Evolutionary conservation across 2,888 invertebrate genomes (phyloP).

Genomic region (Himalopsyche japonica): DNA sequence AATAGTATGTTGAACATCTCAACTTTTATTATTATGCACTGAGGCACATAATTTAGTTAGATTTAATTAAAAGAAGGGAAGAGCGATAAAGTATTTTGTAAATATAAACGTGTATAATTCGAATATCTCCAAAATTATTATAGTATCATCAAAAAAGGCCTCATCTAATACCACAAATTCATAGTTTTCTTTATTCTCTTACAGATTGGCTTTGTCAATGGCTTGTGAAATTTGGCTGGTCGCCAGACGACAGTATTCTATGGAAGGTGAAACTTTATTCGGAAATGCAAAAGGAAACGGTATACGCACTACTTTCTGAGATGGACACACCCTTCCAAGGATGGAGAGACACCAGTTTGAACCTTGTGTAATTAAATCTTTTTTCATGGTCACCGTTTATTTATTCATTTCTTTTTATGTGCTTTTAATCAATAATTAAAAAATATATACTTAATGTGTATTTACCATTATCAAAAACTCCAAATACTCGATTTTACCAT

Average conservation of each 20-base stretch:
- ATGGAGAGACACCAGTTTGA: slow-evolving; percentile 62
- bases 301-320: slow-evolving; percentile 57
- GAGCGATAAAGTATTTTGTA: no score
- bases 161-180: no score
- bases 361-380: slow-evolving; percentile 52
- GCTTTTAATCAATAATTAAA: not conserved
- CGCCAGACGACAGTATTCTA: slow-evolving; percentile 64
- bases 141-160: no score
- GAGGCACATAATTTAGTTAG: no score
- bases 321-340: slow-evolving; percentile 62
- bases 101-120: no score
- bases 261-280: slow-evolving; percentile 65
- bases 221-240: slow-evolving; percentile 71
- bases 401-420: not conserved
- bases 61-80: no score
- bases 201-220: slow-evolving; percentile 60
- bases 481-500: not conserved
- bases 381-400: not conserved
- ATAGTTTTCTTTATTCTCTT: slow-evolving; percentile 5
- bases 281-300: slow-evolving; percentile 56
- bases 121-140: no score
- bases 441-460: not conserved
- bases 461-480: not conserved
- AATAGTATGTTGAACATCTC: no score
- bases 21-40: no score